Conservation (phyloP, 2,113 vertebrate species). For the Apodemus sylvaticus region DNA sequence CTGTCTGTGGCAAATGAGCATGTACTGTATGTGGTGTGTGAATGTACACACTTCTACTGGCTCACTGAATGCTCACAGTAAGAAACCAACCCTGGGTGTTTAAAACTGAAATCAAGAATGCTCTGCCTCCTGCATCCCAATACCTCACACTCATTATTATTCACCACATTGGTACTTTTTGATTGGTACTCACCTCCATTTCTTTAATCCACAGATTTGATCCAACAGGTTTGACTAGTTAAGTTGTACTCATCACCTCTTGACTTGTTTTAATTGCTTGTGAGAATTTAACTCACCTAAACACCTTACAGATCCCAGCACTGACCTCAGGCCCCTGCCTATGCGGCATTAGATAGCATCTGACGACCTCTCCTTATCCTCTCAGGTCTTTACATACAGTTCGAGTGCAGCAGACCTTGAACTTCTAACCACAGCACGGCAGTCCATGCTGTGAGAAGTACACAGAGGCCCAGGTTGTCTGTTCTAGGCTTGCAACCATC, state of each 20-base stretch:
- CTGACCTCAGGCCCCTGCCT: not conserved
- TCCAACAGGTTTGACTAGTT: not conserved
- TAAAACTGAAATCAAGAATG: conserved; percentile 8
- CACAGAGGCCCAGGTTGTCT: not conserved
- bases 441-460: not conserved
- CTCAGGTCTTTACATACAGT: not conserved
- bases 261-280: not conserved
- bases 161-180: not conserved
- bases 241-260: not conserved
- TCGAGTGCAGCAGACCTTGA: not conserved
- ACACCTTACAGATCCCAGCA: not conserved
- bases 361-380: not conserved
- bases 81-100: not conserved
- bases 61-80: not conserved
- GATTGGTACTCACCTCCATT: not conserved
- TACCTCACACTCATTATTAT: not conserved
- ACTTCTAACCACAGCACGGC: accelerated
- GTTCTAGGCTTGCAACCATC: not conserved
- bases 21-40: no score
- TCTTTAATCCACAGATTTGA: not conserved
- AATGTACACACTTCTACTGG: not conserved
- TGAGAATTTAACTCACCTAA: not conserved
- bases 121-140: not conserved
- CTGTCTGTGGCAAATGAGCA: accelerated
- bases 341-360: not conserved